phyloP scores from a whole-genome alignment of 1,140 invertebrate genomes.

The Brachionus calyciflorus region DNA sequence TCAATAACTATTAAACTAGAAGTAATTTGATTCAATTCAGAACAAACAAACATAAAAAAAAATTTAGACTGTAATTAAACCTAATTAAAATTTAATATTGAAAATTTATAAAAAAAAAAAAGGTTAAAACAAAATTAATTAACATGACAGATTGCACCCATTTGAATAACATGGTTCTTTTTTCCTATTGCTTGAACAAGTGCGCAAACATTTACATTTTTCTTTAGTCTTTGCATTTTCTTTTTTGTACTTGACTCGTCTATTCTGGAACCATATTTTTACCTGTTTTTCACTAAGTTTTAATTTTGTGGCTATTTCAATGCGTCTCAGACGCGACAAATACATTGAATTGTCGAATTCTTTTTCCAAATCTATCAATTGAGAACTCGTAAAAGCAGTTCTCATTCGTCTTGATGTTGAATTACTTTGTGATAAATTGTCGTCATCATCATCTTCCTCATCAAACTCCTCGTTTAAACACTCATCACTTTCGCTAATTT shows the following conservation, averaged over 20 bases:
- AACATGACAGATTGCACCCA: constrained; percentile 12
- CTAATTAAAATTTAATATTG: constrained; percentile 20
- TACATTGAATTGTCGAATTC: constrained; percentile 66
- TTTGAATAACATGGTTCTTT: background rate
- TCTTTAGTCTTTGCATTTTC: constrained; percentile 60
- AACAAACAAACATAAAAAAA: background rate
- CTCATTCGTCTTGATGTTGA: constrained; percentile 61
- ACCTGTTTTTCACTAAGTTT: constrained; percentile 87
- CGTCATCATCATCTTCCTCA: constrained; percentile 18
- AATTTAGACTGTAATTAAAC: constrained; percentile 4
- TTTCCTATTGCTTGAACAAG: constrained; percentile 49
- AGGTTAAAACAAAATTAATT: background rate
- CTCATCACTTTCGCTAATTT: constrained; percentile 22
- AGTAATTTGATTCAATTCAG: background rate
- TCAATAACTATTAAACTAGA: background rate
- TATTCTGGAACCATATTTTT: constrained; percentile 87
- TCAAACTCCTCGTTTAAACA: too few species aligned
- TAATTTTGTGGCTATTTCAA: constrained; percentile 66
- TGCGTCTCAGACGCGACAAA: constrained; percentile 64
- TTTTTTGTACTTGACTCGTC: constrained; percentile 71
- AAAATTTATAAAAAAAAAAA: constrained; percentile 12
- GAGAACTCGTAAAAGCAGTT: constrained; percentile 66
- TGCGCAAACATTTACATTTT: constrained; percentile 64
- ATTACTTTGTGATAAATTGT: constrained; percentile 23
- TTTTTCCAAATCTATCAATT: constrained; percentile 65